phyloP scores from a whole-genome alignment of 2,888 invertebrate genomes.

The Pinctada fucata region DNA sequence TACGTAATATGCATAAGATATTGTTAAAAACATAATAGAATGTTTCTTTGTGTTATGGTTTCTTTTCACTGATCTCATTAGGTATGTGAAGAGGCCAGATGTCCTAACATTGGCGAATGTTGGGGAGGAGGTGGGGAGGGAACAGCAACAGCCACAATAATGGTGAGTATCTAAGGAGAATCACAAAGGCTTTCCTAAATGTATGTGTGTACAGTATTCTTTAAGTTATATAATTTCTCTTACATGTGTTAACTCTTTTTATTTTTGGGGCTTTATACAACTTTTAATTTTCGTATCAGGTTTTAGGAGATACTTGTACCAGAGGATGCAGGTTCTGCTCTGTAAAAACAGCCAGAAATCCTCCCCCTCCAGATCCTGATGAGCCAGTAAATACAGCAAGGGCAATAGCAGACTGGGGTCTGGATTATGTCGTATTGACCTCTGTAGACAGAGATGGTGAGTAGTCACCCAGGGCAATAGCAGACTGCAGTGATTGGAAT shows the following conservation, averaged over 20 bases:
- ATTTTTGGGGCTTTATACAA: too few relatives aligned
- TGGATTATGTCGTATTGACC: constrained; percentile 97
- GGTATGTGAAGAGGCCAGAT: constrained; percentile 95
- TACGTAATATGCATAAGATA: too few relatives aligned
- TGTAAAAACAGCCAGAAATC: constrained; percentile 94
- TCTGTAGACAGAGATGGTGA: constrained; percentile 98
- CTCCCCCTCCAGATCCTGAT: constrained; percentile 85
- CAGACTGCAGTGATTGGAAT: too few relatives aligned
- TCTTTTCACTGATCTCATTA: constrained; percentile 38
- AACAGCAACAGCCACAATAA: constrained; percentile 99
- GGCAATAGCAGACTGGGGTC: constrained; percentile 95
- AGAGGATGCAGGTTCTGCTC: constrained; percentile 99
- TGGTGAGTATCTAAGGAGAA: constrained; percentile 82
- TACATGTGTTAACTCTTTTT: too few relatives aligned
- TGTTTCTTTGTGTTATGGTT: too few relatives aligned
- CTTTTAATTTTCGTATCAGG: constrained; percentile 80
- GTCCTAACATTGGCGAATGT: constrained; percentile 99
- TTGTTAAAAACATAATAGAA: too few relatives aligned
- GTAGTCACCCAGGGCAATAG: constrained; percentile 16
- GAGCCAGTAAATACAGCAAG: constrained; percentile 95
- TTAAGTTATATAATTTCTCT: too few relatives aligned
- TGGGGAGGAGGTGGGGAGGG: constrained; percentile 86
- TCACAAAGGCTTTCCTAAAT: neutral
- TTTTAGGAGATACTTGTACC: constrained; percentile 99
- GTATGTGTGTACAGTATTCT: too few relatives aligned